Evolutionary conservation across 2,797 vertebrate genomes (phyloP).

Genomic region (Chiroxiphia lanceolata): DNA sequence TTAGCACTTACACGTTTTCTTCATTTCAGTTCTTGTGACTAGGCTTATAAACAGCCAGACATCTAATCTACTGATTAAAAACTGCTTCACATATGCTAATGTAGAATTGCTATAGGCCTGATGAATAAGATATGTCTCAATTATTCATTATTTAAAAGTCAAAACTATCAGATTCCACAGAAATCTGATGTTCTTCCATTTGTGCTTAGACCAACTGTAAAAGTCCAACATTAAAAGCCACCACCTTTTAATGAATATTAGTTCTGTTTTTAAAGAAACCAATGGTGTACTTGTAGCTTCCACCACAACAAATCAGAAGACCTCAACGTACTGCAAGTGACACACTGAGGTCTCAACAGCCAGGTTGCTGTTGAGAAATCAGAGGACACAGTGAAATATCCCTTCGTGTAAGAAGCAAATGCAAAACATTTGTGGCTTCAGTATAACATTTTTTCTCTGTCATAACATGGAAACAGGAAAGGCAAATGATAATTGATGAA

Average conservation of each 20-base stretch:
- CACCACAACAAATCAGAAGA: neutral
- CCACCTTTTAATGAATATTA: neutral
- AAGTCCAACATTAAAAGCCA: neutral
- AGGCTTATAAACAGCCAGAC: neutral
- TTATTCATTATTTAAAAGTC: neutral
- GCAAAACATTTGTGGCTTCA: constrained; percentile 61
- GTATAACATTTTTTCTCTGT: constrained; percentile 44
- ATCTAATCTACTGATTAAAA: neutral
- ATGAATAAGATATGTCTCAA: neutral
- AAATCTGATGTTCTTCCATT: neutral
- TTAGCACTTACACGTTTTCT: neutral
- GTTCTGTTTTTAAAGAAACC: neutral
- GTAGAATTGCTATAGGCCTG: neutral
- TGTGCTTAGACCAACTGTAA: neutral
- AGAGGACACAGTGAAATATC: neutral
- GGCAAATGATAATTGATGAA: constrained; percentile 37
- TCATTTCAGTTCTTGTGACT: constrained; percentile 3
- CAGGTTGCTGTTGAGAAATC: constrained; percentile 31
- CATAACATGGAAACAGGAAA: constrained; percentile 47
- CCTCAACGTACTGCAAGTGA: neutral
- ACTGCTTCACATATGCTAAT: neutral
- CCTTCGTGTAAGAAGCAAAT: constrained; percentile 53
- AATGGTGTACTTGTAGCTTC: neutral
- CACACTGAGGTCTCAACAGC: neutral
- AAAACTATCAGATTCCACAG: neutral